A percentile compares a stretch with the other conserved stretches of the same genome.
Evolutionary conservation across 2,888 invertebrate genomes (phyloP).

Genomic region (Corythucha ciliata): DNA sequence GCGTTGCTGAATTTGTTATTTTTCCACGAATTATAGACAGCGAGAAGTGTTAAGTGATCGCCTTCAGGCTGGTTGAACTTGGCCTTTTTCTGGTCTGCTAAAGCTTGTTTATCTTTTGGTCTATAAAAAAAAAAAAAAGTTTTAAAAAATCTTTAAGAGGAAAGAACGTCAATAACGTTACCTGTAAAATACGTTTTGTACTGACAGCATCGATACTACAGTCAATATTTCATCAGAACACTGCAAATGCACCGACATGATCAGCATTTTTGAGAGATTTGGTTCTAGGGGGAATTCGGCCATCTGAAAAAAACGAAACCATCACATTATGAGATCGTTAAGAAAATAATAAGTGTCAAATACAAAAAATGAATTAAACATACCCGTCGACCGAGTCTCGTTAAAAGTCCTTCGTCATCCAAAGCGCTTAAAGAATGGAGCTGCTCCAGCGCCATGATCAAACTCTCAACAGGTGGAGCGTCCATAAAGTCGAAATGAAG

Average conservation of each 20-base stretch:
- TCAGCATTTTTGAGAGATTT: slow-evolving; percentile 94
- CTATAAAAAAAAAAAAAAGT: slow-evolving; percentile 40
- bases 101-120: slow-evolving; percentile 88
- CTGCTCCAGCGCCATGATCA: slow-evolving; percentile 95
- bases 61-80: slow-evolving; percentile 99
- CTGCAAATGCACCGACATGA: slow-evolving; percentile 95
- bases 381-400: slow-evolving; percentile 66
- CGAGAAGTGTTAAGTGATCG: slow-evolving; percentile 92
- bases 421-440: slow-evolving; percentile 93
- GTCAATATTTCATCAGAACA: slow-evolving; percentile 98
- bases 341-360: neutral
- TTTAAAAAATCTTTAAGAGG: neutral
- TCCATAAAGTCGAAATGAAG: slow-evolving; percentile 99
- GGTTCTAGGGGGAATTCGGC: slow-evolving; percentile 99
- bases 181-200: slow-evolving; percentile 94
- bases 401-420: slow-evolving; percentile 85
- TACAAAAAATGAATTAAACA: slow-evolving; percentile 25
- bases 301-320: slow-evolving; percentile 56
- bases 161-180: slow-evolving; percentile 28
- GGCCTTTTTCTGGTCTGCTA: slow-evolving; percentile 98
- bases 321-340: neutral
- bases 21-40: slow-evolving; percentile 98
- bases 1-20: slow-evolving; percentile 98
- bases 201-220: slow-evolving; percentile 96
- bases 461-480: slow-evolving; percentile 93